Conservation (phyloP, 2,113 vertebrate species). For the Hymenochirus boettgeri region DNA sequence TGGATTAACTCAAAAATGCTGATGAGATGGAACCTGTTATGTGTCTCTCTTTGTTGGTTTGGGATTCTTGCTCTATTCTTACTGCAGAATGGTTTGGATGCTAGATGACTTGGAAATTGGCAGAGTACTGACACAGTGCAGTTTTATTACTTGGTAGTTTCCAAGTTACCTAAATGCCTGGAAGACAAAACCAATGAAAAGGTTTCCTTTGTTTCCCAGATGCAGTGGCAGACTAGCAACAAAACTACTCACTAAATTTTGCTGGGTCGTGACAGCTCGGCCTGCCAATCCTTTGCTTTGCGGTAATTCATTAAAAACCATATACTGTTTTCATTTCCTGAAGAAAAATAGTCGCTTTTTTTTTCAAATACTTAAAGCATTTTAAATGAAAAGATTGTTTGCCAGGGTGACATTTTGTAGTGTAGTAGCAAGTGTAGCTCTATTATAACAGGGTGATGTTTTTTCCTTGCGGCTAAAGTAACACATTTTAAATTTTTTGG, state of each 20-base stretch:
- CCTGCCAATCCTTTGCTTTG: conserved; percentile 15
- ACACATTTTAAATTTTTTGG: no score
- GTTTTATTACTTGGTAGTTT: conserved; percentile 21
- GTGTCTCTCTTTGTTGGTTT: conserved; percentile 23
- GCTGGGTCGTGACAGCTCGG: conserved; percentile 9
- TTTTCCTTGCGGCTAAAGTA: no score
- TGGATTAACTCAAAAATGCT: conserved; percentile 1
- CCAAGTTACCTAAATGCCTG: conserved; percentile 17
- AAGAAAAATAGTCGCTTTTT: no score
- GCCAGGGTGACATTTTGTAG: background rate
- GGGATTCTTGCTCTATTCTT: conserved; percentile 15
- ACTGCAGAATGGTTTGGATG: conserved; percentile 31
- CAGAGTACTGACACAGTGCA: conserved; percentile 19
- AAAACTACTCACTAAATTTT: conserved; percentile 34
- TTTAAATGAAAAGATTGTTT: conserved; percentile 17
- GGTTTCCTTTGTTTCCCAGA: conserved; percentile 33
- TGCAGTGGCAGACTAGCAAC: conserved; percentile 33
- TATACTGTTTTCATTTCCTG: conserved; percentile 7
- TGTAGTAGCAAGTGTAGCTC: no score
- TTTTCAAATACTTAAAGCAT: conserved; percentile 5
- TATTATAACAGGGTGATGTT: no score
- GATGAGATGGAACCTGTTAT: conserved; percentile 8
- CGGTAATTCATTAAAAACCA: conserved; percentile 34
- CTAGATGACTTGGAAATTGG: conserved; percentile 37
- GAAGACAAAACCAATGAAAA: conserved; percentile 35